phyloP scores from a whole-genome alignment of 2,888 invertebrate species.

The Tethea ocularis region DNA sequence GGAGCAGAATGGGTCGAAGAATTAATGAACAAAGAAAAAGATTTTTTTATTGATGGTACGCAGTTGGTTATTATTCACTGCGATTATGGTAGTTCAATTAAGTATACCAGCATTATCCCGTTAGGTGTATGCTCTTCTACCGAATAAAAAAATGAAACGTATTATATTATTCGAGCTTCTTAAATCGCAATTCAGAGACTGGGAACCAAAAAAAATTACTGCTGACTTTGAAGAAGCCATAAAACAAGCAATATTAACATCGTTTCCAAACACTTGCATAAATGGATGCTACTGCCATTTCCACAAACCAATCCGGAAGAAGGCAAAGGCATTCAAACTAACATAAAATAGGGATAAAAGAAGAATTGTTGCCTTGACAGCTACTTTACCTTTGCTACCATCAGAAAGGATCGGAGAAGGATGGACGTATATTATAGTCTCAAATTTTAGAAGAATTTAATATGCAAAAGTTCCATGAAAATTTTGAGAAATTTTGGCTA shows the following conservation, averaged over 20 bases:
- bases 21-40: no score
- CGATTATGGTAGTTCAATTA: conserved; percentile 1
- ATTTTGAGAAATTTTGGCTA: conserved; percentile 12
- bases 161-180: conserved; percentile 13
- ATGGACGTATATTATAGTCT: conserved; percentile 14
- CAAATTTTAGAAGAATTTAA: conserved; percentile 10
- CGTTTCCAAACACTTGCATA: conserved; percentile 10
- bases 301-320: conserved; percentile 14
- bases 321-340: conserved; percentile 11
- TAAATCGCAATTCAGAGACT: conserved; percentile 13
- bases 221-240: conserved; percentile 16
- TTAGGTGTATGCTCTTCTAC: conserved; percentile 17
- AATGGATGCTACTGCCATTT: conserved; percentile 18
- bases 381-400: conserved; percentile 17
- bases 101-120: conserved; percentile 14
- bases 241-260: conserved; percentile 13
- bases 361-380: conserved; percentile 15
- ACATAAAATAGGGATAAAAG: conserved; percentile 13
- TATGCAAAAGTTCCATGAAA: conserved; percentile 10
- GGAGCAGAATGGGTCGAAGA: no score
- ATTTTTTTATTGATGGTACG: no score
- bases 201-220: conserved; percentile 13
- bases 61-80: no score
- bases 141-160: conserved; percentile 12
- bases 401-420: conserved; percentile 15